Conservation (phyloP, 2,113 vertebrate genomes). For the Plestiodon gilberti region DNA sequence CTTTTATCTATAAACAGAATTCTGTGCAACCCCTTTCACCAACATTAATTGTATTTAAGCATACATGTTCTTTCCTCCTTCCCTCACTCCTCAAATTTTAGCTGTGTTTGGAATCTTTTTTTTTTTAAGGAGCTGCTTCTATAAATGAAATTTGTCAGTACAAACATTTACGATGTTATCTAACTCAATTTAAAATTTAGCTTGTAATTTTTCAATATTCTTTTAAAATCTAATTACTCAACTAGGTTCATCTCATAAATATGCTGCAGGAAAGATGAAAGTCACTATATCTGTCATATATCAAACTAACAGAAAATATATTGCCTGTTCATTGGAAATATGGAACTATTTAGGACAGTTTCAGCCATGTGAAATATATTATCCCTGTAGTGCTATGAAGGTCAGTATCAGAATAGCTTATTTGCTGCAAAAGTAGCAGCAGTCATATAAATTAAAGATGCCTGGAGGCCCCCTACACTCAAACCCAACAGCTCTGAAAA, state of each 20-base stretch:
- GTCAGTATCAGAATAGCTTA: slow-evolving; percentile 63
- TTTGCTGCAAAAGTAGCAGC: slow-evolving; percentile 59
- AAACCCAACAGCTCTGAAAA: slow-evolving; percentile 66
- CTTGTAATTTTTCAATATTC: slow-evolving; percentile 31
- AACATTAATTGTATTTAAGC: background rate
- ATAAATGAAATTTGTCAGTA: background rate
- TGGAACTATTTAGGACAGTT: slow-evolving; percentile 39
- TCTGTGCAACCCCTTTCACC: no score
- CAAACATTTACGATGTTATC: background rate
- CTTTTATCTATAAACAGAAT: background rate
- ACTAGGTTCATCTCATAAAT: slow-evolving; percentile 10
- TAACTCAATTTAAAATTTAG: slow-evolving; percentile 15
- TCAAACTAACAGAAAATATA: slow-evolving; percentile 25
- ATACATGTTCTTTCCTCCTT: background rate
- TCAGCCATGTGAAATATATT: slow-evolving; percentile 57
- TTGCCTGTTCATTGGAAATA: background rate
- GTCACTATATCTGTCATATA: slow-evolving; percentile 25
- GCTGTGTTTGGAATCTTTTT: background rate
- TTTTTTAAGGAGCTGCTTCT: background rate
- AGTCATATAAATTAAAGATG: slow-evolving; percentile 67
- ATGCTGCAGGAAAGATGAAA: background rate
- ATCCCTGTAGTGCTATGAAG: slow-evolving; percentile 58
- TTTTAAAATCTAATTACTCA: slow-evolving; percentile 36
- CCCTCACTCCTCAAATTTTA: background rate
- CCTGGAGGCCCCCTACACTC: slow-evolving; percentile 59